phyloP scores from a whole-genome alignment of 2,113 vertebrate genomes.

The Nerophis ophidion region DNA sequence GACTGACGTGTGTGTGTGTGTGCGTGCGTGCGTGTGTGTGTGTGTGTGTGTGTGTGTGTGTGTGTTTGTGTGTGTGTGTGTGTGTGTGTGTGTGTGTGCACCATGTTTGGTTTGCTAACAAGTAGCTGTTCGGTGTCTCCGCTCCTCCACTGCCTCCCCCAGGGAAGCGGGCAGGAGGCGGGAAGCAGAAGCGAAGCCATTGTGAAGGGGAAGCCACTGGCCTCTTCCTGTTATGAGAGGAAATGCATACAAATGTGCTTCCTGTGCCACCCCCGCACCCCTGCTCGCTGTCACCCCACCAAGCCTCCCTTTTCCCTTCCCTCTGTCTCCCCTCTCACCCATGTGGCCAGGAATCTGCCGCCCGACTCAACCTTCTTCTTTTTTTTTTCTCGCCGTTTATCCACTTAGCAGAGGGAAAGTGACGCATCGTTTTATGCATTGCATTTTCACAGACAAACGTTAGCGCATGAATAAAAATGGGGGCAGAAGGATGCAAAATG shows the following conservation, averaged over 20 bases:
- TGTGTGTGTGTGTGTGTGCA: constrained; percentile 15
- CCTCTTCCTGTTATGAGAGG: constrained; percentile 99
- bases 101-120: constrained; percentile 63
- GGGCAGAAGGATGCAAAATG: background rate
- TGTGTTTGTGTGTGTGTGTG: constrained; percentile 16
- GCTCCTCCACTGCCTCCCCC: constrained; percentile 67
- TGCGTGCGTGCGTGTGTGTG: constrained; percentile 17
- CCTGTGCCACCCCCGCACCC: constrained; percentile 78
- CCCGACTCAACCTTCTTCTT: constrained; percentile 65
- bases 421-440: constrained; percentile 41
- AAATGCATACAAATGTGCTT: constrained; percentile 99
- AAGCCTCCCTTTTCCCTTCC: constrained; percentile 9
- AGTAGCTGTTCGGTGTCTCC: constrained; percentile 69
- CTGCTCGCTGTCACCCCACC: background rate
- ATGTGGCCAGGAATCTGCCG: constrained; percentile 80
- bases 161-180: constrained; percentile 83
- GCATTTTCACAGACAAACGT: background rate
- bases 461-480: background rate
- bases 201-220: constrained; percentile 99
- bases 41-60: constrained; percentile 14
- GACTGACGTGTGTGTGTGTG: constrained; percentile 32
- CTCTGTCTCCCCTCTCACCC: constrained; percentile 39
- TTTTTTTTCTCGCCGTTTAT: constrained; percentile 33
- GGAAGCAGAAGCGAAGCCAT: constrained; percentile 97
- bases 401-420: constrained; percentile 31